Conservation (phyloP, 2,113 vertebrate species). For the Serinus canaria region DNA sequence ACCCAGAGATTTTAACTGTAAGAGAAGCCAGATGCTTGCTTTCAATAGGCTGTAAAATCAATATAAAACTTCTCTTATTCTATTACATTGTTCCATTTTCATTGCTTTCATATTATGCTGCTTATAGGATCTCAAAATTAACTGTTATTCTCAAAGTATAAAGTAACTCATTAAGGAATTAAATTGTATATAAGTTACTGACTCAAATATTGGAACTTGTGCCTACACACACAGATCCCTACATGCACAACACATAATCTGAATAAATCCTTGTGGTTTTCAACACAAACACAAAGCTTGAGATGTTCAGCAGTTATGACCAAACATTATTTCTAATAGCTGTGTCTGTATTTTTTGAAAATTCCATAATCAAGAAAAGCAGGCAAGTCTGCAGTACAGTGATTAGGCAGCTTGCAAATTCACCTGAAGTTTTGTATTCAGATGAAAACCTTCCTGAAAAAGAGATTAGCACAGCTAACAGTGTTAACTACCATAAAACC, state of each 20-base stretch:
- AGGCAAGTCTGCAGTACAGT: background rate
- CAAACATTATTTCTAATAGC: background rate
- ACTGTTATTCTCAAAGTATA: background rate
- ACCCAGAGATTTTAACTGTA: slow-evolving; percentile 89
- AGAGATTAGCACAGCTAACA: background rate
- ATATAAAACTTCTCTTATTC: background rate
- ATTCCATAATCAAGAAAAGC: background rate
- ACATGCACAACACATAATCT: background rate
- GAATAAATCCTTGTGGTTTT: background rate
- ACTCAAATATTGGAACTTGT: background rate
- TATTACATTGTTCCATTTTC: background rate
- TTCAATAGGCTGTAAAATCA: background rate
- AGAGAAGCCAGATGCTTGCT: background rate
- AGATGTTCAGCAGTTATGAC: background rate
- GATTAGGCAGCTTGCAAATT: background rate
- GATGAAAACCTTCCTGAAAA: background rate
- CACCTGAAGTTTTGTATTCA: background rate
- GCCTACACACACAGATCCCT: background rate
- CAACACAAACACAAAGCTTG: background rate
- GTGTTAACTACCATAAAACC: background rate
- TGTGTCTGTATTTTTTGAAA: background rate
- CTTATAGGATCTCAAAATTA: background rate
- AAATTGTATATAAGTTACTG: background rate
- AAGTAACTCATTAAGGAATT: background rate
- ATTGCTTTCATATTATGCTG: background rate